phyloP scores from a whole-genome alignment of 2,888 invertebrate species.

The Callinectes sapidus region DNA sequence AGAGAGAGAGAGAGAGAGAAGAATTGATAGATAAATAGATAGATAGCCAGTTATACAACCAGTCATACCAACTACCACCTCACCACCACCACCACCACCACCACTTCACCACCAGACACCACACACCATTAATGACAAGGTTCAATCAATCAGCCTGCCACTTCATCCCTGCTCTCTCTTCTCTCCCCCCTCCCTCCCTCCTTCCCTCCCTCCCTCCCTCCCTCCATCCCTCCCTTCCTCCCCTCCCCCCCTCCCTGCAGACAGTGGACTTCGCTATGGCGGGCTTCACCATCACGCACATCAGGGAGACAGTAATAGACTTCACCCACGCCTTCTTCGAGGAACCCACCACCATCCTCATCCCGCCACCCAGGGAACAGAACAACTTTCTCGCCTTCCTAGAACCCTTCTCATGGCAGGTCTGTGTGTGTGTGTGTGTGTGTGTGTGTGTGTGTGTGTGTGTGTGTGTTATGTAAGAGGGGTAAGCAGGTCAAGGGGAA shows the following conservation, averaged over 20 bases:
- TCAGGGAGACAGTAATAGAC: conserved; percentile 70
- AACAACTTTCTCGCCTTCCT: conserved; percentile 66
- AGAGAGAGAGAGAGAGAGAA: too few relatives aligned
- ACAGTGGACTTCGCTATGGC: conserved; percentile 69
- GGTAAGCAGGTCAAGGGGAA: too few relatives aligned
- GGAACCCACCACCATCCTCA: conserved; percentile 71
- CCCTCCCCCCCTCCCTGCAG: conserved; percentile 43
- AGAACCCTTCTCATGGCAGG: conserved; percentile 65
- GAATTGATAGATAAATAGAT: too few relatives aligned
- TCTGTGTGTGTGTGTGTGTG: conserved; percentile 12
- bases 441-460: too few relatives aligned
- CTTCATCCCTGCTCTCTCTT: background rate
- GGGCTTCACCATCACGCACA: conserved; percentile 71
- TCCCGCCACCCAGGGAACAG: conserved; percentile 66
- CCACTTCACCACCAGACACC: too few relatives aligned
- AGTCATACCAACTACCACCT: background rate
- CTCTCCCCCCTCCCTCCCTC: background rate
- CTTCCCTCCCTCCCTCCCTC: background rate
- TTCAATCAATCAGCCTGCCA: background rate
- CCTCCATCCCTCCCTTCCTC: background rate
- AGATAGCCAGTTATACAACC: background rate
- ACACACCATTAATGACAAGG: too few relatives aligned
- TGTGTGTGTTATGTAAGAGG: too few relatives aligned
- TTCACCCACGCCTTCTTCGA: conserved; percentile 70
- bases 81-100: too few relatives aligned